These are phyloP conservation scores for Campaea margaritaria DNA, from an alignment of 2,888 invertebrate genomes.

Conservation along the genomic window DNA sequence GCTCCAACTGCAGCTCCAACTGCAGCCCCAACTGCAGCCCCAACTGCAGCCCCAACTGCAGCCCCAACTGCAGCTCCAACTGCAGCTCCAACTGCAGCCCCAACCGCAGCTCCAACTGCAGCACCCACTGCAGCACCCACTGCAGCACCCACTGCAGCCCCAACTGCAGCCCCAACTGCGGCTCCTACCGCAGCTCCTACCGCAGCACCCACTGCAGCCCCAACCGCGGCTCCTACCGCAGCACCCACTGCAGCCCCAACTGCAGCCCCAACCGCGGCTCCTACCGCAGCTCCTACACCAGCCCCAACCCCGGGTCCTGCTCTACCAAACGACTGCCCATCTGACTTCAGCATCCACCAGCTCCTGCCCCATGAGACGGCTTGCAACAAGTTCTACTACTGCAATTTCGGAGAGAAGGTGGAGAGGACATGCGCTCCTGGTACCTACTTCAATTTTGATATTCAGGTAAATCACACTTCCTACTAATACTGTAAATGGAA, in stretches of 20 bases:
- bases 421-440: slow-evolving; percentile 44
- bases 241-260: slow-evolving; percentile 32
- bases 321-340: slow-evolving; percentile 50
- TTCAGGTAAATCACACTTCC: slow-evolving; percentile 46
- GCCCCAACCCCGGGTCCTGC: slow-evolving; percentile 2
- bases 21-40: slow-evolving; percentile 10
- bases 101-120: slow-evolving; percentile 19
- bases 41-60: slow-evolving; percentile 19
- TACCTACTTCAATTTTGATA: slow-evolving; percentile 44
- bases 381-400: slow-evolving; percentile 56
- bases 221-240: slow-evolving; percentile 18
- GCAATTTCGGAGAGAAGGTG: slow-evolving; percentile 50
- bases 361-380: slow-evolving; percentile 53
- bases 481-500: too few relatives aligned
- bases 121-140: slow-evolving; percentile 21
- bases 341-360: slow-evolving; percentile 45
- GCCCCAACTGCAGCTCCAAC: slow-evolving; percentile 22
- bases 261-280: slow-evolving; percentile 22
- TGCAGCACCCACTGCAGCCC: not conserved
- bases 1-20: slow-evolving; percentile 11
- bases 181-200: slow-evolving; percentile 12
- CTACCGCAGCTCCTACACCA: slow-evolving; percentile 25
- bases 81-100: slow-evolving; percentile 22
- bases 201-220: slow-evolving; percentile 4
- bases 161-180: slow-evolving; percentile 10